These are phyloP conservation scores for Chelonus formosanus DNA, from an alignment of 2,888 invertebrate species.

Conservation along the genomic window DNA sequence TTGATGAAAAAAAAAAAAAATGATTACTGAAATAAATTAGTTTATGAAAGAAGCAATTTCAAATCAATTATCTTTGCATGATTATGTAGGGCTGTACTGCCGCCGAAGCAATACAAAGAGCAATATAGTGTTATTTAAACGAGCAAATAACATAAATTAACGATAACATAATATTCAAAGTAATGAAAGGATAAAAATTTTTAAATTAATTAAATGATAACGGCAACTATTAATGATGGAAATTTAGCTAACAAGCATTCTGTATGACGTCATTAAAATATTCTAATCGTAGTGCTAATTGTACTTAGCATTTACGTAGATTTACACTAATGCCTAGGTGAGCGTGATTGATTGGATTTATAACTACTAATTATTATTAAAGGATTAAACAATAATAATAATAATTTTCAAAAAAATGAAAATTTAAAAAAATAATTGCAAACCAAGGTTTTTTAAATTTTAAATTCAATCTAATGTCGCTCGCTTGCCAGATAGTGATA, in stretches of 20 bases:
- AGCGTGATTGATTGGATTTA: too few species aligned
- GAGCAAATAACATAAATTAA: not conserved
- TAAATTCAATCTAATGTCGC: slow-evolving; percentile 43
- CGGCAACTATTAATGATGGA: slow-evolving; percentile 8
- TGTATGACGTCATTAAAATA: too few species aligned
- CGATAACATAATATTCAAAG: slow-evolving; percentile 41
- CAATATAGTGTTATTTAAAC: slow-evolving; percentile 52
- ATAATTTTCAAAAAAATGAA: not conserved
- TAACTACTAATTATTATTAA: slow-evolving; percentile 34
- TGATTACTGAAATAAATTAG: not conserved
- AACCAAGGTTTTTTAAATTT: slow-evolving; percentile 23
- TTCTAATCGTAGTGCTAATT: too few species aligned
- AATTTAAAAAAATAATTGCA: slow-evolving; percentile 26
- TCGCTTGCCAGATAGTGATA: slow-evolving; percentile 61
- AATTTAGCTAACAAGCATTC: too few species aligned
- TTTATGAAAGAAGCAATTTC: slow-evolving; percentile 28
- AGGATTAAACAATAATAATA: slow-evolving; percentile 33
- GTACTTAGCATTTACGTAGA: too few species aligned
- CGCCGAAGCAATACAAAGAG: slow-evolving; percentile 63
- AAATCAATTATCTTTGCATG: slow-evolving; percentile 55
- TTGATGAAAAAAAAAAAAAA: too few species aligned
- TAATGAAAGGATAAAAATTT: slow-evolving; percentile 32
- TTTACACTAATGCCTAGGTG: too few species aligned
- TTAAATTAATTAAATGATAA: slow-evolving; percentile 46
- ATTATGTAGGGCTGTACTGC: slow-evolving; percentile 60